Percentiles rank a stretch among this genome's conserved stretches.
Evolutionary conservation across 2,113 vertebrate species (phyloP).

Genomic region (Chaetura pelagica): DNA sequence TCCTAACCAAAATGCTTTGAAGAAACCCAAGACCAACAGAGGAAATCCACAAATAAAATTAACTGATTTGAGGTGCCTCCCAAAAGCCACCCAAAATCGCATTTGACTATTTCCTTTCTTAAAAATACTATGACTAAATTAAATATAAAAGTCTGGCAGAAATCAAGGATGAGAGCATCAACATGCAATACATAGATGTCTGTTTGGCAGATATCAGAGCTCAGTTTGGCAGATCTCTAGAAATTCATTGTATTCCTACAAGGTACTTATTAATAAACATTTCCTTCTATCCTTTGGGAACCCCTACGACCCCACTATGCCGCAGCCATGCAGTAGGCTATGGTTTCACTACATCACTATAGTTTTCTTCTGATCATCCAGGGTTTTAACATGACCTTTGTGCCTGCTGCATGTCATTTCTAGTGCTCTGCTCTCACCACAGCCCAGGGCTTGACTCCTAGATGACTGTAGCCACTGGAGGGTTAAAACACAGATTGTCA

Average conservation of each 20-base stretch:
- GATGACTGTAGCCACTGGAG: neutral
- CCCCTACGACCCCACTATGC: rapidly evolving
- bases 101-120: neutral
- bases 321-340: neutral
- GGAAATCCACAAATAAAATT: neutral
- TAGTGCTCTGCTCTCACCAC: neutral
- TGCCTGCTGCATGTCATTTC: neutral
- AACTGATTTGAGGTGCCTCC: neutral
- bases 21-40: neutral
- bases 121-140: neutral
- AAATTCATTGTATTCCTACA: neutral
- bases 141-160: neutral
- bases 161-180: neutral
- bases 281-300: neutral
- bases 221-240: neutral
- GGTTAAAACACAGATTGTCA: neutral
- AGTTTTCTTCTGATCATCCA: neutral
- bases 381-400: neutral
- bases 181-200: neutral
- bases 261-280: neutral
- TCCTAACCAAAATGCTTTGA: neutral
- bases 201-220: neutral
- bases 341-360: neutral
- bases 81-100: neutral
- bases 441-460: rapidly evolving